Evolutionary conservation across 2,113 vertebrate genomes (phyloP).

Genomic region (Raja brachyura): DNA sequence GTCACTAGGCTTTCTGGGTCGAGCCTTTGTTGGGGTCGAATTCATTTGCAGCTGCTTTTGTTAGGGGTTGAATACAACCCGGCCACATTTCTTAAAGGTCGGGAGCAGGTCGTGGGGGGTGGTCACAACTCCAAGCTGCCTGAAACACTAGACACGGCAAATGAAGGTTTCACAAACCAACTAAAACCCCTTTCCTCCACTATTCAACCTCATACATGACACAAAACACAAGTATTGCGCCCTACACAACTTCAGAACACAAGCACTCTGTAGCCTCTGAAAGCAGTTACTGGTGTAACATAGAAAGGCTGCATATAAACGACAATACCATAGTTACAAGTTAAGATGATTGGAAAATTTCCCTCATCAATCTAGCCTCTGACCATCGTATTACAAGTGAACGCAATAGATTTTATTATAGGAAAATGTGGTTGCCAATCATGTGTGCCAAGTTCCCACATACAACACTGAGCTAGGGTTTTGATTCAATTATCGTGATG

Average conservation of each 20-base stretch:
- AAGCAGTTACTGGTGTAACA: neutral
- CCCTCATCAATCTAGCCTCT: too few species aligned
- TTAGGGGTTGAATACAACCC: constrained; percentile 9
- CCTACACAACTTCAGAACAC: neutral
- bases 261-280: neutral
- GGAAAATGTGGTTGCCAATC: neutral
- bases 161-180: constrained; percentile 20
- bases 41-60: constrained; percentile 30
- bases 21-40: constrained; percentile 28
- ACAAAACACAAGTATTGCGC: neutral
- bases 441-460: neutral
- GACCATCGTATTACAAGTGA: too few species aligned
- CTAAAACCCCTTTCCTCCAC: neutral
- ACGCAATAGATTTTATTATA: too few species aligned
- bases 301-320: too few species aligned
- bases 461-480: neutral
- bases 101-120: neutral
- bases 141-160: neutral
- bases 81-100: constrained; percentile 4
- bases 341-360: too few species aligned
- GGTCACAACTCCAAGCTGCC: constrained; percentile 13
- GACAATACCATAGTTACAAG: too few species aligned
- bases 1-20: constrained; percentile 25
- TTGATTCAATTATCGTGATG: neutral
- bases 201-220: neutral